Evolutionary conservation across 2,888 invertebrate genomes (phyloP), one percentile per base, ranked within the genome.

Genomic region (Neoascia interrupta): DNA sequence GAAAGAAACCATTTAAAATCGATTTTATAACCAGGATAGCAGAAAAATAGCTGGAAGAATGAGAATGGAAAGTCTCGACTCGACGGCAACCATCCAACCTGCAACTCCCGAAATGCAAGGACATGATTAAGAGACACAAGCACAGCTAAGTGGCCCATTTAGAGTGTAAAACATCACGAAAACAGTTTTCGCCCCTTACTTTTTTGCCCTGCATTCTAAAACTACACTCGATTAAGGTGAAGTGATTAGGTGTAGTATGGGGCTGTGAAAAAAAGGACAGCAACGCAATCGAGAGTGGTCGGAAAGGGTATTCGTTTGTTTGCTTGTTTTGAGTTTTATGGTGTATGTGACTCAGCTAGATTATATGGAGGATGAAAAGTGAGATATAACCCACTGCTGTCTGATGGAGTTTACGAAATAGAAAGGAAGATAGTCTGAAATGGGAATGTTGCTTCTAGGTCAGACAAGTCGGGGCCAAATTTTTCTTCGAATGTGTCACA

Each of bases 391-490:
- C n/a, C 15, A 34, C 13, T 8, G 36, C 11, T 31, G 41, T 6
- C 5, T n/a, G 10, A 28, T 51, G n/a, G n/a, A 37, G 11, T 26
- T 47, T 47, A 21, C 37, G 36, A 13, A n/a, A 43, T 26, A 21
- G n/a, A 31, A 45, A 41, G 31, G 23, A 41, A 26, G 26, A 36
- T 43, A 10, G 15, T 21, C 26, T 58, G 13, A 21, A 45, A 47
- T 60, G n/a, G 3, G 16, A 10, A 11, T 26, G 23, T 13, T 8
- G 15, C 49, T 68, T 49, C 56, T 74, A 74, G 74, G 68, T 74
- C 74, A 74, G 74, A 74, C 74, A 74, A 34, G 31, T 34, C 21
- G 74, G 74, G 68, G 74, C 73, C 74, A 74, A 49, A 39, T 28
- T 43, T 15, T 21, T 23, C 31, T 43, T 43, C 1, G 37, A 34